Evolutionary conservation across 2,888 invertebrate genomes (phyloP).

Genomic region (Andrena flavipes): DNA sequence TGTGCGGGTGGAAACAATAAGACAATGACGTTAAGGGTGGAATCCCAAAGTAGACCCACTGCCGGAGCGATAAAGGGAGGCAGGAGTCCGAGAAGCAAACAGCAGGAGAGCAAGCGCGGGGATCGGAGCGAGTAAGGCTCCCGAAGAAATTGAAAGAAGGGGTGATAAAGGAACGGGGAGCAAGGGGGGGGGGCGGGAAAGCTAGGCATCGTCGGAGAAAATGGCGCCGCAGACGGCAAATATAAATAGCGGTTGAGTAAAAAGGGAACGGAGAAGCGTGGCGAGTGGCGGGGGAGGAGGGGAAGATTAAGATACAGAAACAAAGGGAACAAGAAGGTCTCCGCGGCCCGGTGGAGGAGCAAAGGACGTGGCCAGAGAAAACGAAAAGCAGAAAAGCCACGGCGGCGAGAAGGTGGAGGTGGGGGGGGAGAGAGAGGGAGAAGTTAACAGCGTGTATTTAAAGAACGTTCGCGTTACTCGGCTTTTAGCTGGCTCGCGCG

Average conservation of each 20-base stretch:
- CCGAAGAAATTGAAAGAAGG: not conserved
- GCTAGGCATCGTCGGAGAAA: not conserved
- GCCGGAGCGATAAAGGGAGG: not conserved
- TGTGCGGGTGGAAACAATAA: not conserved
- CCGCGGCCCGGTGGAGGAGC: not conserved
- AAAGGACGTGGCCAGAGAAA: not conserved
- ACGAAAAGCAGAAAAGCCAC: constrained; percentile 9
- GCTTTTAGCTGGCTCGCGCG: constrained; percentile 68
- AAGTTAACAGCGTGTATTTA: constrained; percentile 71
- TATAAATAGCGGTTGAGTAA: constrained; percentile 5
- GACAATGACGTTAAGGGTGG: not conserved
- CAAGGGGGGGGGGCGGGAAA: not conserved
- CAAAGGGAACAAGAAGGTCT: constrained; percentile 9
- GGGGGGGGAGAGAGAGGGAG: not conserved
- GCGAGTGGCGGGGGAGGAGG: not conserved
- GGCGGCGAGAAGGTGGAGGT: too few relatives aligned
- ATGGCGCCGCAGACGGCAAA: not conserved
- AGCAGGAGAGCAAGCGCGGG: not conserved
- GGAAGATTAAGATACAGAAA: constrained; percentile 20
- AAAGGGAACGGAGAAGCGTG: not conserved
- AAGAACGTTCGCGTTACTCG: constrained; percentile 71
- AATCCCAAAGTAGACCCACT: not conserved
- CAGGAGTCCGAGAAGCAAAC: not conserved
- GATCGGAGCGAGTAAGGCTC: not conserved
- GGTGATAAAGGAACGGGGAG: not conserved